Evolutionary conservation across 2,888 invertebrate species (phyloP).

Genomic region (Orthosia incerta): DNA sequence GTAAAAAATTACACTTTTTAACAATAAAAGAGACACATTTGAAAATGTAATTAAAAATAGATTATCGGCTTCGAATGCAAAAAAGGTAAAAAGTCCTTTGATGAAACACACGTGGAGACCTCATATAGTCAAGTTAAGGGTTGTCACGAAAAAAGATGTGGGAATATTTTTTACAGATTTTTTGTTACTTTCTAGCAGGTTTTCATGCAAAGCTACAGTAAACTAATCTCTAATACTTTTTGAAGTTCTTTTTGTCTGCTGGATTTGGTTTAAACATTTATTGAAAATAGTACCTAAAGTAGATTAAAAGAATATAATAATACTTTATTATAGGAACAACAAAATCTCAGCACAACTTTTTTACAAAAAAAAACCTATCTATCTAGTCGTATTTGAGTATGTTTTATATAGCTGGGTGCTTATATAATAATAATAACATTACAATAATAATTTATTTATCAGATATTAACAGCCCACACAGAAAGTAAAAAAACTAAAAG

Average conservation of each 20-base stretch:
- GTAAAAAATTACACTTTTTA: background rate
- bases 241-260: background rate
- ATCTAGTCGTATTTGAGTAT: no score
- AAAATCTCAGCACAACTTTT: no score
- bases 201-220: background rate
- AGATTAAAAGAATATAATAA: no score
- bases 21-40: slow-evolving; percentile 8
- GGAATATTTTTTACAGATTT: background rate
- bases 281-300: no score
- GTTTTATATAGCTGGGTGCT: no score
- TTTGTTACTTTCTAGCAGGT: background rate
- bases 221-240: background rate
- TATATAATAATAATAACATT: no score
- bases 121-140: slow-evolving; percentile 63
- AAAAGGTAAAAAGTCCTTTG: slow-evolving; percentile 66
- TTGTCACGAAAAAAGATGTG: slow-evolving; percentile 26
- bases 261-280: background rate
- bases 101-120: slow-evolving; percentile 72
- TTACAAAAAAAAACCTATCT: no score
- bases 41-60: slow-evolving; percentile 58
- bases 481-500: no score
- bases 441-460: no score
- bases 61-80: slow-evolving; percentile 45
- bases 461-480: no score
- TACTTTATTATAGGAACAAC: no score